Base-by-base conservation (phyloP, 2,888 invertebrate genomes). In the Agrochola macilenta region DNA sequence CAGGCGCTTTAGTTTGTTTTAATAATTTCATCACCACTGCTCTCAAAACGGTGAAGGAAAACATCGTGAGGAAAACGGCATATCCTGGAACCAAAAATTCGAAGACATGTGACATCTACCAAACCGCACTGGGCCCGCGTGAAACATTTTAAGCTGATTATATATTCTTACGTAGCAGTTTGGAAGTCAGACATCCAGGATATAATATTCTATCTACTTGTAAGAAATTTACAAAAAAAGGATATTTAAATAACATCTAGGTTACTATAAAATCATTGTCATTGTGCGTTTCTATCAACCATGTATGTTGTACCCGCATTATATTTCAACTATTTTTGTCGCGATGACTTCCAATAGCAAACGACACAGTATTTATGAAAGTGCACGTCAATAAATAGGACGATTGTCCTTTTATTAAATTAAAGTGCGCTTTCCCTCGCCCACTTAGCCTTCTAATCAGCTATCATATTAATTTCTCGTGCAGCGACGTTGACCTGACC, bases 361-460 rank as follows among this genome's bases (percentile, higher is more conserved):
- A 80, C 76, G 90, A 74, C 89, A 86, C 86, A 85, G 84, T 87
- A 88, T 90, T 87, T 86, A 90, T 88, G 92, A 94, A 93, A 93
- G 92, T 91, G 82, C 73, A 82, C 78, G 65, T 69, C 17, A 76
- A 70, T 61, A 90, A 87, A 91, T 91, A 88, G 89, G 85, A 83
- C 89, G 88, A 84, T 86, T 87, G 90, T 92, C 94, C 93, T 92
- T 93, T 87, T 90, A 90, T 90, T 89, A 87, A 91, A 90, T 90
- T 89, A 82, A 84, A 90, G 86, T 74, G 30, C 87, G 83, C 93
- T 96, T 95, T 95, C 95, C 90, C 88, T 93, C 83, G 82, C 94
- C 94, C 84, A 95, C 93, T 93, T 95, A 91, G 90, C 92, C 91
- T 92, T 91, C 89, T 89, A 88, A 89, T 89, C 81, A 82, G 86